Percentiles rank a stretch among this genome's conserved stretches.
phyloP scores from a whole-genome alignment of 2,113 vertebrate genomes.

The Bubo bubo region DNA sequence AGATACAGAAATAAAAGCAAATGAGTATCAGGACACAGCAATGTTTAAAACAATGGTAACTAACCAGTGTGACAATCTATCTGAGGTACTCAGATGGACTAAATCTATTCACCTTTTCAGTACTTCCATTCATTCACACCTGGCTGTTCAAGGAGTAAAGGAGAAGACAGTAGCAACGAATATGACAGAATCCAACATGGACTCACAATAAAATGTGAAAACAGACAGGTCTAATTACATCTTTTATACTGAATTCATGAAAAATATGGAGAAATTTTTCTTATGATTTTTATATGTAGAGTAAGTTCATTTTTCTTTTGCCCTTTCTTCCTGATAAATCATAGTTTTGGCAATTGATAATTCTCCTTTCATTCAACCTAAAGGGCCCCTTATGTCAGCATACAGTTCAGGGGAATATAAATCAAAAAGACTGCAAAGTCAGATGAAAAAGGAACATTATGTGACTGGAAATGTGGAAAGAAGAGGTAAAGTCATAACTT shows the following conservation, averaged over 20 bases:
- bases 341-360: conserved; percentile 31
- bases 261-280: neutral
- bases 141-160: neutral
- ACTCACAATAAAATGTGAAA: neutral
- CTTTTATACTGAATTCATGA: neutral
- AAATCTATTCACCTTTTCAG: neutral
- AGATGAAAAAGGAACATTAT: conserved; percentile 51
- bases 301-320: neutral
- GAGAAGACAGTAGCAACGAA: neutral
- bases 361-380: conserved; percentile 47
- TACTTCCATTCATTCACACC: neutral
- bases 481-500: conserved; percentile 32
- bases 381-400: conserved; percentile 30
- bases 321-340: neutral
- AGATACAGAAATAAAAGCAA: neutral
- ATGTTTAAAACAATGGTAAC: neutral
- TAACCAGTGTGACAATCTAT: neutral
- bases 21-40: neutral
- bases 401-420: conserved; percentile 28
- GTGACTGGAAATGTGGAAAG: conserved; percentile 10
- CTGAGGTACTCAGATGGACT: neutral
- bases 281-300: neutral
- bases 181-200: neutral
- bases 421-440: conserved; percentile 37
- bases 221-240: neutral